Base-by-base conservation (phyloP, 2,797 vertebrate species). In the Crax fasciolata region DNA sequence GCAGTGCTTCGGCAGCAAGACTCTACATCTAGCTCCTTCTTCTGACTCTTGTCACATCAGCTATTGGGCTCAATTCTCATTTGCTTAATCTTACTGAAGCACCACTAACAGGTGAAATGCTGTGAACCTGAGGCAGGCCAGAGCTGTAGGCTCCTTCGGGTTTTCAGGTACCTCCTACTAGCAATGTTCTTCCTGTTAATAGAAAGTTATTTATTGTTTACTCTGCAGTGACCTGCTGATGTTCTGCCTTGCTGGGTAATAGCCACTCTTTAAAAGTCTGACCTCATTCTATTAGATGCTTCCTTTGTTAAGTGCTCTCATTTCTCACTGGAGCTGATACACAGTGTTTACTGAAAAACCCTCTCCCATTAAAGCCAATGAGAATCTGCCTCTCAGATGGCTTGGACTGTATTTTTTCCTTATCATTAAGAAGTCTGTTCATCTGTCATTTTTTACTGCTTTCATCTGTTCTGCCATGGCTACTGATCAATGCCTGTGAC, bases 241-340 rank as follows among this genome's bases (percentile, higher is more conserved):
- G 68, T 39, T 78, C 79, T 84, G 65, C 30, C 65, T 65, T 88
- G 67, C 48, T 63, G 92, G 75, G 54, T 79, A 25, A 84, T 17
- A 71, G 81, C 65, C 81, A 24, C 46, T 72, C 92, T 89, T 87
- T 51, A 28, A 28, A 75, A 93, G 92, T 80, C 94, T 96, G 93
- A 95, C 81, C 81, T 95, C 92, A 94, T 84, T 58, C 85, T 87
- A 74, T 35, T 82, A 94, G 86, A 55, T 15, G 67, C 61, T 87
- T 85, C 71, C 88, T 87, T 65, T 0, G 0, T 0, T 54, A 68
- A 89, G 90, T 68, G 86, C 74, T 94, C 43, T 7, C 44, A 62
- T 63, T 90, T 71, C 86, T 84, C 88, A 58, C 68, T 23, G 78
- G 43, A 89, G 81, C 67, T 65, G 74, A 58, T 10, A 52, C 68